Percentiles rank a stretch among this genome's conserved stretches.
phyloP scores from a whole-genome alignment of 2,888 invertebrate species.

The Microctonus aethiopoides region DNA sequence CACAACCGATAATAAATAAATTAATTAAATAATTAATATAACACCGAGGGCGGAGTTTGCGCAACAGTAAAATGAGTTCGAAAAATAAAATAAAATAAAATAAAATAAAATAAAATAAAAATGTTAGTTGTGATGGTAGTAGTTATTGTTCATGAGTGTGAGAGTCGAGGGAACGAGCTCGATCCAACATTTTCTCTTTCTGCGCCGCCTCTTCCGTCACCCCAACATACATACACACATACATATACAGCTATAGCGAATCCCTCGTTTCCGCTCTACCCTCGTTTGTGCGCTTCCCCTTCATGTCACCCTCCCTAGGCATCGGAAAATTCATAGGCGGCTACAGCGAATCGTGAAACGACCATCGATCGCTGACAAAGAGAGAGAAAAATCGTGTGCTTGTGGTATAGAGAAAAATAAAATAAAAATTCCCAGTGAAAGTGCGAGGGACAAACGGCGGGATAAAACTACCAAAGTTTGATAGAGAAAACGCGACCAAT shows the following conservation, averaged over 20 bases:
- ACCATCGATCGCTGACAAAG: constrained; percentile 8
- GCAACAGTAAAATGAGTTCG: not conserved
- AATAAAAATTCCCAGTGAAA: not conserved
- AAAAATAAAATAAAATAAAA: not conserved
- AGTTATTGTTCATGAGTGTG: not conserved
- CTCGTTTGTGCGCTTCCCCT: not conserved
- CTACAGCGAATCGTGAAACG: constrained; percentile 9
- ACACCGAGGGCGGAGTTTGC: not conserved
- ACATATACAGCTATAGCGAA: not conserved
- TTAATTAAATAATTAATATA: not conserved
- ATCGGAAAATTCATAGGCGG: constrained; percentile 11
- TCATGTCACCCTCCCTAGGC: not conserved
- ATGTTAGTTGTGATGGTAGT: not conserved
- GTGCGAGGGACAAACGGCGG: not conserved
- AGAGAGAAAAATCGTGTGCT: no score
- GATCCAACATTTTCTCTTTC: not conserved
- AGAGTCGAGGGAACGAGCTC: not conserved
- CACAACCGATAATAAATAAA: no score
- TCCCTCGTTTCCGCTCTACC: constrained; percentile 2
- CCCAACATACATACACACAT: no score
- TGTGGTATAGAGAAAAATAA: not conserved
- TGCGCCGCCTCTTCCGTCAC: not conserved
- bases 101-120: no score
- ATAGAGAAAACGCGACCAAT: not conserved
- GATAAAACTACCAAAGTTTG: not conserved